phyloP scores from a whole-genome alignment of 2,113 vertebrate genomes.

The Poecile atricapillus region DNA sequence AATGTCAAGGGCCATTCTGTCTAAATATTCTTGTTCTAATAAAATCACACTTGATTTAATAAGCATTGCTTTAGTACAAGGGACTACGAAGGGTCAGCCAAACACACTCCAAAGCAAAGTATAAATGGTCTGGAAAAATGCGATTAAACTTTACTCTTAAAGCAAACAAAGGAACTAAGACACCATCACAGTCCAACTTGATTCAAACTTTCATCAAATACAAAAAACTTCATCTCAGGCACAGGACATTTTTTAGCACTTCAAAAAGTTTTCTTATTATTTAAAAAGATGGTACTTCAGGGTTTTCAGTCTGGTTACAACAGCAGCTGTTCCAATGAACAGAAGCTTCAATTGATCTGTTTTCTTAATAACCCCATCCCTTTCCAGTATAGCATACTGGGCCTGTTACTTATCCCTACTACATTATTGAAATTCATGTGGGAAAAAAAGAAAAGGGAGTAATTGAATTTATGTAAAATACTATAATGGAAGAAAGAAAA shows the following conservation, averaged over 20 bases:
- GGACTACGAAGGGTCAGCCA: not conserved
- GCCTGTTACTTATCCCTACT: not conserved
- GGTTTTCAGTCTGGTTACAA: not conserved
- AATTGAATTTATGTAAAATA: not conserved
- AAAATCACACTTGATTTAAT: constrained; percentile 2
- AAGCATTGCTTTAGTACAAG: not conserved
- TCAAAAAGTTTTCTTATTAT: not conserved
- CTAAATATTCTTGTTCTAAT: constrained; percentile 4
- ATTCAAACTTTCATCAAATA: not conserved
- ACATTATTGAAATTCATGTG: not conserved
- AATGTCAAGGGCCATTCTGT: not conserved
- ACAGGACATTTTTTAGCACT: not conserved
- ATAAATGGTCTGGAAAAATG: not conserved
- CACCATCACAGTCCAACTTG: not conserved
- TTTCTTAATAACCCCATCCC: not conserved
- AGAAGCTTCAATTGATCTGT: not conserved
- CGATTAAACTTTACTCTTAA: not conserved
- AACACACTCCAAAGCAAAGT: not conserved
- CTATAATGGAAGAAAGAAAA: not conserved
- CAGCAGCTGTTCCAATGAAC: not conserved
- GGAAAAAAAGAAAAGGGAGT: not conserved
- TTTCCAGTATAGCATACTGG: not conserved
- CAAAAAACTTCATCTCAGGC: not conserved
- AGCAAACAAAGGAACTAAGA: not conserved
- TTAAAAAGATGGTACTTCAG: not conserved